phyloP scores from a whole-genome alignment of 2,888 invertebrate species.

The Rhagonycha lutea region DNA sequence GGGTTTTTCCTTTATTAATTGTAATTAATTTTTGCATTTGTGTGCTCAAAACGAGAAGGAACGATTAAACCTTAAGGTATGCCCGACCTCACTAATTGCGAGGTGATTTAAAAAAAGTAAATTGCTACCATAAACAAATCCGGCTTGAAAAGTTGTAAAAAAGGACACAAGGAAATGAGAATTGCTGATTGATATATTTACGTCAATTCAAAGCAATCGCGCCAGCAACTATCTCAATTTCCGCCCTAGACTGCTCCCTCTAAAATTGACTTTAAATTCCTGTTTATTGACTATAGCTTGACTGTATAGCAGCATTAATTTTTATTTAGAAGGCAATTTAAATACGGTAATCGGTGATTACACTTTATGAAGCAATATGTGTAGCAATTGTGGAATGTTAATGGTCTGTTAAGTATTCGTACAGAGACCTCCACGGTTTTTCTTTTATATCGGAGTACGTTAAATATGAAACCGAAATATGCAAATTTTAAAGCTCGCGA shows the following conservation, averaged over 20 bases:
- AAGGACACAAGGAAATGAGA: conserved; percentile 37
- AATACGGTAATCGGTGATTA: conserved; percentile 32
- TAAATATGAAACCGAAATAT: background rate
- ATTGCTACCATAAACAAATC: background rate
- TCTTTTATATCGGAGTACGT: background rate
- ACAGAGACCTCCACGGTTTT: background rate
- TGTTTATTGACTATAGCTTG: conserved; percentile 34
- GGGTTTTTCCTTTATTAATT: background rate
- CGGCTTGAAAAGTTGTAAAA: background rate
- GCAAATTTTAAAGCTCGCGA: background rate
- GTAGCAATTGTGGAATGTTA: conserved; percentile 28
- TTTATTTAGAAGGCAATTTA: conserved; percentile 34
- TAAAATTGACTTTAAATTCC: conserved; percentile 40
- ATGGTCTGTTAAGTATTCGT: conserved; percentile 25
- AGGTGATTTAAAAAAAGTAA: background rate
- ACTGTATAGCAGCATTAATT: conserved; percentile 33
- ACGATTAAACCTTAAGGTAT: background rate
- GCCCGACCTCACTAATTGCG: background rate
- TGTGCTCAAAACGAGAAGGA: background rate
- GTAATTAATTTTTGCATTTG: background rate
- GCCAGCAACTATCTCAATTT: conserved; percentile 37
- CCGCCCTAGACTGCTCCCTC: conserved; percentile 25
- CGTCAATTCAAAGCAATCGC: conserved; percentile 37
- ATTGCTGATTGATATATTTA: conserved; percentile 39
- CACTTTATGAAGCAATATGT: conserved; percentile 29